phyloP scores from a whole-genome alignment of 2,113 vertebrate genomes.

The Pionites leucogaster region DNA sequence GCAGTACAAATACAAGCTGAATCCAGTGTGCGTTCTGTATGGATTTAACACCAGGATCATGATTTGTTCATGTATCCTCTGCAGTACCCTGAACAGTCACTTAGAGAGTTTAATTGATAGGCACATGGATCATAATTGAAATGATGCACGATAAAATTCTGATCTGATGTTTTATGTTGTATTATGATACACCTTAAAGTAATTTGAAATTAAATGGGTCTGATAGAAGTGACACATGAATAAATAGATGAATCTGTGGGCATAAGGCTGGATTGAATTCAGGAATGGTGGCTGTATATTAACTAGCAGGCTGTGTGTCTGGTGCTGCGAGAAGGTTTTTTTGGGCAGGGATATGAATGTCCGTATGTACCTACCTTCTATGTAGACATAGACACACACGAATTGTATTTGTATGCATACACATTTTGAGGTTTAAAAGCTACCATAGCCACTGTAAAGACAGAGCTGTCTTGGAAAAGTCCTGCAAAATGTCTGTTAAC shows the following conservation, averaged over 20 bases:
- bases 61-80: neutral
- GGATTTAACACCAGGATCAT: neutral
- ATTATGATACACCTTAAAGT: neutral
- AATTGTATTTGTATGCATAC: neutral
- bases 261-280: neutral
- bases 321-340: neutral
- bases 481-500: neutral
- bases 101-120: neutral
- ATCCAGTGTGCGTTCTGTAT: neutral
- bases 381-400: neutral
- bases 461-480: neutral
- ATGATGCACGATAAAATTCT: neutral
- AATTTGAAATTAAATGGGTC: neutral
- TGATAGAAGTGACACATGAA: neutral
- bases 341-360: neutral
- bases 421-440: neutral
- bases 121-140: neutral
- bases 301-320: neutral
- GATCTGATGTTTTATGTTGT: neutral
- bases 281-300: neutral
- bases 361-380: neutral
- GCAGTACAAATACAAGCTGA: neutral
- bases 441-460: neutral
- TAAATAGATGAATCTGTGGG: neutral
- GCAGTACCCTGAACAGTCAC: neutral